Evolutionary conservation across 1,140 invertebrate genomes (phyloP), one percentile per base, ranked within the genome.

Genomic region (Gryllus bimaculatus): DNA sequence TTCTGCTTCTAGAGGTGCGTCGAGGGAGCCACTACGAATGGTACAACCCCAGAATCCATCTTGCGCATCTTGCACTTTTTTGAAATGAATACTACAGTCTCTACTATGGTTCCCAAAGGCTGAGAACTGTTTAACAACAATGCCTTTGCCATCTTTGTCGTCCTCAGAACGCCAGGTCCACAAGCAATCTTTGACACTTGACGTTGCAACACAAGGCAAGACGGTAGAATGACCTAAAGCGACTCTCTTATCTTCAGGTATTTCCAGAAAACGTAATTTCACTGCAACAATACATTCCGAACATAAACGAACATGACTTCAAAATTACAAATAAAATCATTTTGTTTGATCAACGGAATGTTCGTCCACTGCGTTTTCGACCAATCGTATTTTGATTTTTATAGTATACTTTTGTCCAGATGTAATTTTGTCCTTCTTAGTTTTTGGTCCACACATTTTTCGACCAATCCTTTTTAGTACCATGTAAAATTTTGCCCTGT

Each of bases 41-140:
- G 83, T 86, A 78, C 86, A 87, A 7, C 85, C 86, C 86, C 86
- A 87, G 74, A 85, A 82, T 39, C 86, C 86, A 81, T 87, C 86
- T 80, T 86, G 86, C 79, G 86, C 85, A 5, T 83, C 78, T 26
- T 85, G 73, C 8, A 85, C 84, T 54, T 85, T 86, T 74, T 85
- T 84, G 81, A 87, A 83, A 75, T 85, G 85, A 47, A 87, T 85
- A 73, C 85, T 86, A 81, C 86, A 87, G 79, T 86, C 85, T 47
- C 84, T 84, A 78, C 82, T 85, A 73, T 83, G 83, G 77, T 85
- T 83, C 15, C 85, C 86, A 18, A 86, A 86, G 47, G 85, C 84
- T 75, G 85, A 82, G 77, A 86, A 87, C 78, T 83, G 84, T 76
- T 86, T 86, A n/a, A 79, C 79, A 20, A 76, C 21, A 8, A 77